Base-by-base conservation (phyloP, 1,140 invertebrate genomes). In the Schlechtendalia chinensis region DNA sequence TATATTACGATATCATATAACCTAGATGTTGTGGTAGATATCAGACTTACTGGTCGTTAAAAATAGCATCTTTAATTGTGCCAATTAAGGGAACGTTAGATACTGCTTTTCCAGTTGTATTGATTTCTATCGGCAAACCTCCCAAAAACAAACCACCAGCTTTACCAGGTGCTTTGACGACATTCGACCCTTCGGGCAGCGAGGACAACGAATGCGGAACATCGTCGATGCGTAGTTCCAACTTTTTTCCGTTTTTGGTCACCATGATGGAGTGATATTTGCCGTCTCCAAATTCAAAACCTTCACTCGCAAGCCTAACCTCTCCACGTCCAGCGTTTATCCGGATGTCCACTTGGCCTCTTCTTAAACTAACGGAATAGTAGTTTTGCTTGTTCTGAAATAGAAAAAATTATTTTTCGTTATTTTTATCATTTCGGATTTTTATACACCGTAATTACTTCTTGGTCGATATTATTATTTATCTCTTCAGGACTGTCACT, bases 51-150 rank as follows among this genome's bases (percentile, higher is more conserved):
- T 90, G 88, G 82, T 93, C 90, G 84, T 94, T 93, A 82, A 95
- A 91, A 80, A 94, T 90, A 22, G 92, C 89, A 86, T 96, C 93
- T 83, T 90, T 91, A 27, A 96, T 91, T 10, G 92, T 91, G 45
- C 94, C 94, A 80, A 88, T 87, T 11, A 93, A 85, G 67, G 88
- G 87, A 61, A 86, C 83, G 27, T 84, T 87, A 0, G 88, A 89
- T 0, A 88, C 86, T 6, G 89, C 87, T 85, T 89, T 87, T 50
- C 87, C 87, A 12, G 87, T 87, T 58, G 87, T 87, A 75, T 88
- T 87, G 17, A 89, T 87, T 63, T 87, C 85, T 22, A 85, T 82
- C 1, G 89, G 90, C 17, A 91, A 84, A 12, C 87, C 87, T 5
- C 87, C 87, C 16, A 88, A 85, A 75, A 86, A 88, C 0, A 88